These are phyloP conservation scores for Syngnathus typhle DNA, from an alignment of 2,113 vertebrate genomes.

Conservation along the genomic window DNA sequence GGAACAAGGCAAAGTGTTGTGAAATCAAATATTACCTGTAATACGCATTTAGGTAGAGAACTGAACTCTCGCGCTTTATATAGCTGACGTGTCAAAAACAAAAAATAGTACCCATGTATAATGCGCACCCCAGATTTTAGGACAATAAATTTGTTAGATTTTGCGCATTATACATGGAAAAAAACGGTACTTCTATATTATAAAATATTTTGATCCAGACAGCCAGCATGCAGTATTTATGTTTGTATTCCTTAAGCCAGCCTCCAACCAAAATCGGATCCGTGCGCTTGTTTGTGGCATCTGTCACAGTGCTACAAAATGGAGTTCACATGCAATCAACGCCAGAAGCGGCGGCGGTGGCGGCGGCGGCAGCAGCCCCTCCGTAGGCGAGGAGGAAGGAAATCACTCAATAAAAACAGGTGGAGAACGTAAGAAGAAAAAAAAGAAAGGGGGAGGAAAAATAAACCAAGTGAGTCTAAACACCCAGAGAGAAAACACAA, in stretches of 20 bases:
- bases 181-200: not conserved
- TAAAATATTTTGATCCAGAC: not conserved
- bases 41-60: no score
- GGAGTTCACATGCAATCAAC: conserved; percentile 68
- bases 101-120: no score
- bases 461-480: conserved; percentile 9
- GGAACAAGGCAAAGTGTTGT: no score
- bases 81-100: no score
- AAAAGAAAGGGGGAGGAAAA: conserved; percentile 4
- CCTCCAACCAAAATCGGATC: conserved; percentile 5
- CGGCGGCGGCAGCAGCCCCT: conserved; percentile 18
- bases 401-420: conserved; percentile 62
- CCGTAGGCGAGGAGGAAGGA: conserved; percentile 46
- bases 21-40: no score
- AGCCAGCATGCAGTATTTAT: not conserved
- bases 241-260: not conserved
- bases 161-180: no score
- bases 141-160: no score
- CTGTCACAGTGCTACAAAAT: conserved; percentile 62
- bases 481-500: conserved; percentile 39
- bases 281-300: conserved; percentile 72
- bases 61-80: no score
- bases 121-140: no score
- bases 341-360: conserved; percentile 7
- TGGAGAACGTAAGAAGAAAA: conserved; percentile 25